phyloP scores from a whole-genome alignment of 1,140 invertebrate genomes.

The Caenorhabditis remanei region DNA sequence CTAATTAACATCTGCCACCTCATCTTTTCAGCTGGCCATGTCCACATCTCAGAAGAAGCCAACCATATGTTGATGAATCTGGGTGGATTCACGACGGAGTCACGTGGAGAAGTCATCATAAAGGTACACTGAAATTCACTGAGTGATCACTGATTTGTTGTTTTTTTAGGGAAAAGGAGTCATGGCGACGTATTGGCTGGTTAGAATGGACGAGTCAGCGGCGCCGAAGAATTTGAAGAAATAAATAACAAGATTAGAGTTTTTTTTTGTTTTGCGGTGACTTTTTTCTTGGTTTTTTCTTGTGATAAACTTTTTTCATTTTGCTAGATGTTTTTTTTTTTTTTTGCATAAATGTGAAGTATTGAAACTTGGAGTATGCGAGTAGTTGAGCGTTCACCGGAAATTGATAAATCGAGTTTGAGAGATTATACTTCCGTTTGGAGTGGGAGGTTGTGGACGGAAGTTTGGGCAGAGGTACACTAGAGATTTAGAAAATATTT shows the following conservation, averaged over 20 bases:
- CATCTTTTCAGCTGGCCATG: constrained; percentile 70
- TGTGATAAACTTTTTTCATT: neutral
- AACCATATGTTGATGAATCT: constrained; percentile 70
- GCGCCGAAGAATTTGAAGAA: constrained; percentile 40
- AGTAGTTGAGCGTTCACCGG: no score
- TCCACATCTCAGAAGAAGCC: constrained; percentile 73
- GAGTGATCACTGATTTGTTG: neutral
- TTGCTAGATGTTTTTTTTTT: neutral
- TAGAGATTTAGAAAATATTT: no score
- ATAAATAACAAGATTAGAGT: constrained; percentile 15
- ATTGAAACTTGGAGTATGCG: no score
- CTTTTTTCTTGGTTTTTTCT: neutral
- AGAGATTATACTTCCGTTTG: no score
- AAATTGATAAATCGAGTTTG: no score
- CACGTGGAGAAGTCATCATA: constrained; percentile 74
- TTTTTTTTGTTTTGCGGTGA: neutral
- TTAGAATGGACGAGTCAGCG: constrained; percentile 70
- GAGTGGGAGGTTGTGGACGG: no score
- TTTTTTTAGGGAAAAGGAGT: constrained; percentile 81
- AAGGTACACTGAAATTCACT: constrained; percentile 64
- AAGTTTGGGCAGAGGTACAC: no score
- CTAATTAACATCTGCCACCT: neutral
- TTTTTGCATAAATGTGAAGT: no score
- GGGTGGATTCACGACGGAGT: constrained; percentile 74
- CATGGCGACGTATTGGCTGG: constrained; percentile 93